Evolutionary conservation across 1,140 invertebrate species (phyloP).

Genomic region (Maconellicoccus hirsutus): DNA sequence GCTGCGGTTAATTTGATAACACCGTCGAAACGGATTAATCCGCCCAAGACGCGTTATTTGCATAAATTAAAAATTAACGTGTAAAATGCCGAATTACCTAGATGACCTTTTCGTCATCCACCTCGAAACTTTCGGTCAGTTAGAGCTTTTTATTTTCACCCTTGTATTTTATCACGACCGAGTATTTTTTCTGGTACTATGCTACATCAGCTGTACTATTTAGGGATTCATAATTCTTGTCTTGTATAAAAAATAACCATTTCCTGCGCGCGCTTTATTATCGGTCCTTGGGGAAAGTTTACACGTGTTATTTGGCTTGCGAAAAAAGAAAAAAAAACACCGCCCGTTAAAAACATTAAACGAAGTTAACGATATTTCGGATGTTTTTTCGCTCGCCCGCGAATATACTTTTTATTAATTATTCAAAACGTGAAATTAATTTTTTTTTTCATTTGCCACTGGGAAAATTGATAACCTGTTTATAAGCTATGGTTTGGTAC

Average conservation of each 20-base stretch:
- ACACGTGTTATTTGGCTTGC: background rate
- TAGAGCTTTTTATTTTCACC: too few relatives aligned
- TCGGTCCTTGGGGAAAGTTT: background rate
- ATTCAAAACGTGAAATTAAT: background rate
- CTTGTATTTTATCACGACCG: background rate
- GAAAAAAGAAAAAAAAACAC: too few relatives aligned
- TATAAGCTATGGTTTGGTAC: too few relatives aligned
- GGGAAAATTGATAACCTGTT: too few relatives aligned
- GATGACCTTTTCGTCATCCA: background rate
- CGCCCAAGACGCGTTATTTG: background rate
- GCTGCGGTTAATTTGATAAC: background rate
- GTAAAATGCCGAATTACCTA: too few relatives aligned
- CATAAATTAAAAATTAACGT: background rate
- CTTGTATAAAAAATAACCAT: background rate
- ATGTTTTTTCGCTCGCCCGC: background rate
- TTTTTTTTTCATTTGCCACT: too few relatives aligned
- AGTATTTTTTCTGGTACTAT: background rate
- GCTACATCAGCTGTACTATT: background rate
- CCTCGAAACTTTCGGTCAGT: background rate
- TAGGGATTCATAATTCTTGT: constrained; percentile 5
- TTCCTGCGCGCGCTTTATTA: background rate
- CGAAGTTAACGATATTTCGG: background rate
- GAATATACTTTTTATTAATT: background rate
- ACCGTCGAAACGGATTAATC: background rate
- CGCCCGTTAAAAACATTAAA: background rate